These are phyloP conservation scores for Ageneiosus marmoratus DNA, from an alignment of 2,113 vertebrate species.

Conservation along the genomic window DNA sequence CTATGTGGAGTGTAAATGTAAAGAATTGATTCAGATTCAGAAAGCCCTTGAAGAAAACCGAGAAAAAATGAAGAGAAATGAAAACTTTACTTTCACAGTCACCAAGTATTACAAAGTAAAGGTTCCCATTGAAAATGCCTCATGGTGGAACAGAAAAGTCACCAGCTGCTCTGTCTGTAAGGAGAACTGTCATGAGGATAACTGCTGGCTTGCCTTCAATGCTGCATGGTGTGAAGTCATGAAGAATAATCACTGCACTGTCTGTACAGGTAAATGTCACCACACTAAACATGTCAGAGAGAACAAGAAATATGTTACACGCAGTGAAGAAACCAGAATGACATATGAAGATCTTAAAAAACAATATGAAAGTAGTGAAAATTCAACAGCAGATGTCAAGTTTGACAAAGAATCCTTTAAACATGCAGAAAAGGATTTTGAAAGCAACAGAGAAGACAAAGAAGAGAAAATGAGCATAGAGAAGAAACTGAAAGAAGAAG, in stretches of 20 bases:
- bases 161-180: slow-evolving; percentile 34
- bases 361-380: too few species aligned
- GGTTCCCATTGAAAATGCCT: not conserved
- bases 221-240: slow-evolving; percentile 19
- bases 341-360: slow-evolving; percentile 9
- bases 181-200: slow-evolving; percentile 37
- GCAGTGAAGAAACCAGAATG: not conserved
- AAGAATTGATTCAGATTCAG: slow-evolving; percentile 29
- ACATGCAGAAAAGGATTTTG: not conserved
- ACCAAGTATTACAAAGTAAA: slow-evolving; percentile 7
- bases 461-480: not conserved
- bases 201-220: not conserved
- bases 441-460: not conserved
- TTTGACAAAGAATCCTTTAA: not conserved
- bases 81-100: slow-evolving; percentile 24
- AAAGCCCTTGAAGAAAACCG: slow-evolving; percentile 14
- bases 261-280: slow-evolving; percentile 36
- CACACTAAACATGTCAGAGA: slow-evolving; percentile 30
- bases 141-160: not conserved
- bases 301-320: slow-evolving; percentile 20
- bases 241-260: slow-evolving; percentile 8
- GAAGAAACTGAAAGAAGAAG: not conserved
- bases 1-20: not conserved
- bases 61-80: slow-evolving; percentile 17
- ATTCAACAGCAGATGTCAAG: not conserved